Evolutionary conservation across 2,113 vertebrate species (phyloP).

Genomic region (Nannospalax galili): DNA sequence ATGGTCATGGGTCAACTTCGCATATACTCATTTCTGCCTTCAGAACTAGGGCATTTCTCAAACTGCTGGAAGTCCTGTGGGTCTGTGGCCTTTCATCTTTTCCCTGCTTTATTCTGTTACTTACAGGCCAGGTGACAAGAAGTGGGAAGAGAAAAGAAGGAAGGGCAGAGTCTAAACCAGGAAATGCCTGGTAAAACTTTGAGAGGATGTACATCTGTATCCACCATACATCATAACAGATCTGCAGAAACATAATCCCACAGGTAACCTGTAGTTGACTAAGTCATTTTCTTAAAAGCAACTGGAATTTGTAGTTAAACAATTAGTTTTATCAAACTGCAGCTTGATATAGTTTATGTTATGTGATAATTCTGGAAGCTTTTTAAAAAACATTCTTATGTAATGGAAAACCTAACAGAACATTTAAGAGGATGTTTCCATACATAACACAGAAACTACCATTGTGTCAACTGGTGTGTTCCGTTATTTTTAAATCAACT

Average conservation of each 20-base stretch:
- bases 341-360: background rate
- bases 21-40: background rate
- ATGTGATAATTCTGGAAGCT: constrained; percentile 27
- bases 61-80: background rate
- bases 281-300: background rate
- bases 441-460: background rate
- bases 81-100: background rate
- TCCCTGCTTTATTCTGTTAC: background rate
- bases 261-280: background rate
- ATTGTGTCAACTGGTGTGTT: constrained; percentile 13
- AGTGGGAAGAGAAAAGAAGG: background rate
- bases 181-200: background rate
- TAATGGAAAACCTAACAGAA: constrained; percentile 47
- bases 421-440: background rate
- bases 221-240: background rate
- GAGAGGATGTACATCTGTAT: background rate
- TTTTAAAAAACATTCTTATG: background rate
- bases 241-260: background rate
- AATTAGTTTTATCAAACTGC: constrained; percentile 13
- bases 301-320: background rate
- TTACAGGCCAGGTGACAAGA: background rate
- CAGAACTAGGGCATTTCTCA: background rate
- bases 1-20: rapidly evolving
- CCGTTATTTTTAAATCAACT: constrained; percentile 59
- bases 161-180: background rate